phyloP scores from a whole-genome alignment of 1,140 invertebrate species.

The Tribolium madens region DNA sequence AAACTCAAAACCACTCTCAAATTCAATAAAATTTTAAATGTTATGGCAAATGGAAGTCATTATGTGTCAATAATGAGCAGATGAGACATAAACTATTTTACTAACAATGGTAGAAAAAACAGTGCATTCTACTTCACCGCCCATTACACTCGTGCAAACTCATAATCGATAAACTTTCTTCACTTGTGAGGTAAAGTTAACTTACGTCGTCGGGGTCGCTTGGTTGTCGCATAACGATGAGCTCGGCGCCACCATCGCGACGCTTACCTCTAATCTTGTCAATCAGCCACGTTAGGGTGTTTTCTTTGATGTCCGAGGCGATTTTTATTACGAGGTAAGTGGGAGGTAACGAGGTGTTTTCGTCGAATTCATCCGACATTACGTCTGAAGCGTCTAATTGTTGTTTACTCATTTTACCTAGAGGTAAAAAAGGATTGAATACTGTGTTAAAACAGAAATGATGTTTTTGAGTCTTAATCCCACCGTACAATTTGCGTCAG shows the following conservation, averaged over 20 bases:
- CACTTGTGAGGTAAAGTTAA: background rate
- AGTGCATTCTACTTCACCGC: no score
- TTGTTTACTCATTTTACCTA: slow-evolving; percentile 45
- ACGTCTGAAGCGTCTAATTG: slow-evolving; percentile 51
- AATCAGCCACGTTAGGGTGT: slow-evolving; percentile 71
- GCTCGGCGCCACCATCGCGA: slow-evolving; percentile 72
- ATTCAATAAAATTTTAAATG: no score
- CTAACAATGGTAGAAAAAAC: no score
- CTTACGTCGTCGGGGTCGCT: slow-evolving; percentile 61
- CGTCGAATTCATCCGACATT: slow-evolving; percentile 54
- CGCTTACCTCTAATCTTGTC: slow-evolving; percentile 70
- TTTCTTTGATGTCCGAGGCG: slow-evolving; percentile 66
- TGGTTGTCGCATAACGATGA: slow-evolving; percentile 71
- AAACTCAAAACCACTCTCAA: no score
- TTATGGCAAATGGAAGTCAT: no score
- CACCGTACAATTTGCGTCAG: no score
- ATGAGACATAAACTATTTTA: no score
- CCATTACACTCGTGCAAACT: no score
- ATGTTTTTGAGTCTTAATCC: no score
- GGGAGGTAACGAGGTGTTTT: slow-evolving; percentile 65
- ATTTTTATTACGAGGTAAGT: slow-evolving; percentile 71
- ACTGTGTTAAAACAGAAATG: background rate
- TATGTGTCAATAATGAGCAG: no score
- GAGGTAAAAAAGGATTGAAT: background rate
- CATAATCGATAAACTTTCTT: no score